Evolutionary conservation across 2,797 vertebrate genomes (phyloP), one percentile per base, ranked within the genome.

Genomic region (Leuciscus waleckii): DNA sequence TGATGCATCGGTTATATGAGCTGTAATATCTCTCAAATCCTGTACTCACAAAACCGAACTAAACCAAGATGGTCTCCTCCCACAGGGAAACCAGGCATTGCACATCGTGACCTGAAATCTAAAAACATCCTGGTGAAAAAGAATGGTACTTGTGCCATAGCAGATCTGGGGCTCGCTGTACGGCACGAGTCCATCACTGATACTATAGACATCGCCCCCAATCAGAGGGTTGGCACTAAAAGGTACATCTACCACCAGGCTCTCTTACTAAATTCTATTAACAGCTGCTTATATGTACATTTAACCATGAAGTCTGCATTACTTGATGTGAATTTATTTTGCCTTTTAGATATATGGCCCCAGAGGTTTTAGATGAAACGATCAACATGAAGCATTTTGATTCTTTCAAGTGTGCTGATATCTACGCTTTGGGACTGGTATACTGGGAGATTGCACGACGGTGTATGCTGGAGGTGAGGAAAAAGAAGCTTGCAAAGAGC

Each of bases 361-460:
- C 98, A 17, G 98, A 99, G 88, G 98, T 99, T 2, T 92, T 99
- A 91, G 98, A 99, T n/a, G 98, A 99, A 93, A 99, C 96, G 67
- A 99, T 99, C 92, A 99, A 99, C 93, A 99, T 98, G 97, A 99
- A 98, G 90, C 98, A 99, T 94, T 99, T 99, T 83, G 98, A 99
- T 88, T 99, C 98, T 2, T 99, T 99, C 90, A 99, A 99, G 89
- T 99, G 98, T 90, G 98, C 98, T 0, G 98, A 99, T 90, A 99
- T 99, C 90, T 99, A 99, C 0, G 97, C 98, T 32, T 92, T 99
- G 83, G 98, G 98, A 49, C 94, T 99, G 83, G 98, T 99, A 5
- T 99, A 99, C 88, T 99, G 98, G 98, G 98, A 99, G 95, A 96
- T 99, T 4, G 97, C 98, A 0, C 96, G 98, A 4, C 96, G 98